These are phyloP conservation scores for Dunckerocampus dactyliophorus DNA, from an alignment of 2,113 vertebrate species.

Conservation along the genomic window DNA sequence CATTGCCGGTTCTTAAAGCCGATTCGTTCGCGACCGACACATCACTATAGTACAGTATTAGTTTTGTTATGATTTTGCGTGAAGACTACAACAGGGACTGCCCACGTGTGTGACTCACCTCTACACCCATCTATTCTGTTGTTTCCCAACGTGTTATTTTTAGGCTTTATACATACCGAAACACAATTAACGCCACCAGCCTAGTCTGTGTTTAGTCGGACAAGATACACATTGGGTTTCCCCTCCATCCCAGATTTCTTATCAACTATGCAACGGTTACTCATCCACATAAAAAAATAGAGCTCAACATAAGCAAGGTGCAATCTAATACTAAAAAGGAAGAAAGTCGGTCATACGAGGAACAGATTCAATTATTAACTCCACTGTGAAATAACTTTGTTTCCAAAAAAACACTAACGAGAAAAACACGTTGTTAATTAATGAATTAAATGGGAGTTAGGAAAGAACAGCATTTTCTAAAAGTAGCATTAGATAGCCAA, in stretches of 20 bases:
- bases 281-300: too few relatives aligned
- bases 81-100: slow-evolving; percentile 9
- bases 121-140: slow-evolving; percentile 40
- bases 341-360: neutral
- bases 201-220: neutral
- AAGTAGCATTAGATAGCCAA: neutral
- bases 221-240: too few relatives aligned
- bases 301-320: too few relatives aligned
- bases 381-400: too few relatives aligned
- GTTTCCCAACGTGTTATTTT: slow-evolving; percentile 46
- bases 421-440: neutral
- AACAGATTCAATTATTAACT: neutral
- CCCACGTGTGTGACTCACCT: slow-evolving; percentile 34
- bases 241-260: too few relatives aligned
- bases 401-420: neutral
- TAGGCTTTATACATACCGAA: slow-evolving; percentile 9
- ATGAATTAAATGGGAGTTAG: neutral
- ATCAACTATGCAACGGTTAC: too few relatives aligned
- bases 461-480: neutral
- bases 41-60: too few relatives aligned
- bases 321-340: neutral
- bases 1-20: too few relatives aligned
- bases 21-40: too few relatives aligned
- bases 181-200: slow-evolving; percentile 14
- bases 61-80: too few relatives aligned